Evolutionary conservation across 2,888 invertebrate species (phyloP).

Genomic region (Micoletzkya japonica): DNA sequence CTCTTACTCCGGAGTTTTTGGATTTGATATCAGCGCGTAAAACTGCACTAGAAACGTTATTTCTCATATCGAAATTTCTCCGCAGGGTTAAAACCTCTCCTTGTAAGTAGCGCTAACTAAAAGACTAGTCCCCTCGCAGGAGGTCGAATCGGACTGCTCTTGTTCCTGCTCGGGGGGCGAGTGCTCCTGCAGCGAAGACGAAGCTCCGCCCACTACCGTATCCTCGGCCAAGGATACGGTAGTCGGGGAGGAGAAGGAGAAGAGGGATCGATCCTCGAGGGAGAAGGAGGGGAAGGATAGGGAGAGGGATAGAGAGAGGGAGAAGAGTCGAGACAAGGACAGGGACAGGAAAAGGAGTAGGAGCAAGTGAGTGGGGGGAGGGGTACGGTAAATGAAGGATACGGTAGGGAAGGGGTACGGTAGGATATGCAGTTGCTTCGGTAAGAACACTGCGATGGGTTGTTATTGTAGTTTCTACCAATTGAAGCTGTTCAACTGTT

Average conservation of each 20-base stretch:
- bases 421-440: not conserved
- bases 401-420: not conserved
- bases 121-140: no score
- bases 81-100: no score
- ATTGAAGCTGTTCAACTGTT: not conserved
- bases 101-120: no score
- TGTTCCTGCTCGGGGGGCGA: slow-evolving; percentile 62
- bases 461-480: slow-evolving; percentile 10
- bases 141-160: slow-evolving; percentile 43
- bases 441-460: not conserved
- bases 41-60: no score
- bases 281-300: not conserved
- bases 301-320: slow-evolving; percentile 23
- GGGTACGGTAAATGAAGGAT: not conserved
- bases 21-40: no score
- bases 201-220: no score
- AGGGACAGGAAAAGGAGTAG: slow-evolving; percentile 17
- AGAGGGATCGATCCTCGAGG: no score
- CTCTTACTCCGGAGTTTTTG: not conserved
- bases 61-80: no score
- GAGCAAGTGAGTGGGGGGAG: not conserved
- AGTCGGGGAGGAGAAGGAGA: no score
- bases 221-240: no score
- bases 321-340: slow-evolving; percentile 21
- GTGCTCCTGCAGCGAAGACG: slow-evolving; percentile 51